Evolutionary conservation across 1,140 invertebrate genomes (phyloP).

Genomic region (Acyrthosiphon pisum): DNA sequence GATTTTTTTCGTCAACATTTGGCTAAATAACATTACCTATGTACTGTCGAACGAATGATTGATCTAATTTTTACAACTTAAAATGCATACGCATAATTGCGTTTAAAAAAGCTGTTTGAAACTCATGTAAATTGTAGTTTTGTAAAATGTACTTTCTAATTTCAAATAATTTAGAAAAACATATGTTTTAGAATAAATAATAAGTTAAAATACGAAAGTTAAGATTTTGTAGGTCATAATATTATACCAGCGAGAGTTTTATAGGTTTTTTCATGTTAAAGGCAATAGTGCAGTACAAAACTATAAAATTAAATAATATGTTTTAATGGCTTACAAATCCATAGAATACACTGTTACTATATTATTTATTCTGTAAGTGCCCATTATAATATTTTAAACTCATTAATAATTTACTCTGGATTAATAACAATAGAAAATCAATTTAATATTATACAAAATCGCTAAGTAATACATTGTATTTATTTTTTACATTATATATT

Average conservation of each 20-base stretch:
- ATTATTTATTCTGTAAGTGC: neutral
- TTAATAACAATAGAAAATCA: no score
- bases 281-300: neutral
- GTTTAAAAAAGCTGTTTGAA: neutral
- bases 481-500: neutral
- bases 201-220: neutral
- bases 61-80: neutral
- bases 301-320: neutral
- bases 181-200: neutral
- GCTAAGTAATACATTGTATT: no score
- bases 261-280: neutral
- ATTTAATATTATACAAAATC: no score
- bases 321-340: neutral
- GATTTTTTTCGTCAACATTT: neutral
- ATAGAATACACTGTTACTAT: neutral
- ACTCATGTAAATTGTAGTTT: neutral
- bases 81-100: neutral
- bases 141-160: neutral
- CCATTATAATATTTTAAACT: neutral
- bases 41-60: neutral
- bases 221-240: constrained; percentile 1
- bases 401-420: no score
- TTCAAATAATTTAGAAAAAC: neutral
- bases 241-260: neutral
- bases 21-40: neutral